phyloP scores from a whole-genome alignment of 2,113 vertebrate species.

The Triplophysa siluroides region DNA sequence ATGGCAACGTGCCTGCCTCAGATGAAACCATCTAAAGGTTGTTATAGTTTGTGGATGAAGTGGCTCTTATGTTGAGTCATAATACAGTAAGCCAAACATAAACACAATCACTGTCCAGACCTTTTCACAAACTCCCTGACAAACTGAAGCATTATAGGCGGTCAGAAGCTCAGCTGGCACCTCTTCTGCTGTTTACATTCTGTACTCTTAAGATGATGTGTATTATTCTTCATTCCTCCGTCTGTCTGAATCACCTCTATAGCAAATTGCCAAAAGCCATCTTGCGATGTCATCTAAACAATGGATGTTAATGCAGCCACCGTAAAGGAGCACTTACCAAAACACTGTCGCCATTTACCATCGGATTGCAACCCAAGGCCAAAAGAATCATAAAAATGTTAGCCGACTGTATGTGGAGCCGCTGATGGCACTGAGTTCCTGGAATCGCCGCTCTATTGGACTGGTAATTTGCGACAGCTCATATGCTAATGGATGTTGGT shows the following conservation, averaged over 20 bases:
- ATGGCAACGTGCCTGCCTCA: no score
- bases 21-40: no score
- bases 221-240: constrained; percentile 30
- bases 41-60: neutral
- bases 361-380: constrained; percentile 49
- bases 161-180: neutral
- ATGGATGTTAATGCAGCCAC: constrained; percentile 55
- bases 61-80: constrained; percentile 25
- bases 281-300: constrained; percentile 53
- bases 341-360: constrained; percentile 56
- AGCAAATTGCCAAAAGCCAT: constrained; percentile 51
- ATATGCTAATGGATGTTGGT: constrained; percentile 46
- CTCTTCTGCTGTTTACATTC: constrained; percentile 23
- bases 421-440: constrained; percentile 40
- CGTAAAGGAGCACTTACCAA: constrained; percentile 57
- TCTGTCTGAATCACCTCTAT: constrained; percentile 50
- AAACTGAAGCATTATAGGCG: neutral
- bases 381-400: constrained; percentile 39
- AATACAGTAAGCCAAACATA: neutral
- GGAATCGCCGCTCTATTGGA: constrained; percentile 38
- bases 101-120: neutral
- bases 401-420: constrained; percentile 25
- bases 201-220: constrained; percentile 45
- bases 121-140: constrained; percentile 17
- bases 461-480: constrained; percentile 31